phyloP scores from a whole-genome alignment of 2,113 vertebrate genomes.

The Agapornis roseicollis region DNA sequence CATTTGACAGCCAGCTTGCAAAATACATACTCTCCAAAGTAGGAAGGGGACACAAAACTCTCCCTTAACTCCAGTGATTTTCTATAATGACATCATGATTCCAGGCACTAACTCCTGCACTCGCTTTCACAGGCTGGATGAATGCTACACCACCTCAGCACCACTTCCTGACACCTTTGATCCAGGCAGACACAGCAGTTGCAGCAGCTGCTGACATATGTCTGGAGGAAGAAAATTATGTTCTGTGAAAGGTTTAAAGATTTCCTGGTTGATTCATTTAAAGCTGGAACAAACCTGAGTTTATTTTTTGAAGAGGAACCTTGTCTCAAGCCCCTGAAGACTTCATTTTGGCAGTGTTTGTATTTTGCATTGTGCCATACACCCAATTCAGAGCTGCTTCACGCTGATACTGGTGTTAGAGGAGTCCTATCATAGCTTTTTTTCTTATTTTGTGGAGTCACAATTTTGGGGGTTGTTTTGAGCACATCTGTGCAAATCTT shows the following conservation, averaged over 20 bases:
- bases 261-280: background rate
- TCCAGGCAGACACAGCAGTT: slow-evolving; percentile 10
- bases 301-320: background rate
- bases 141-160: fast-evolving
- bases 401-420: background rate
- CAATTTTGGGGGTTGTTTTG: background rate
- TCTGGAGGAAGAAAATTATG: slow-evolving; percentile 12
- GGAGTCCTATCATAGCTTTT: background rate
- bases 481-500: background rate
- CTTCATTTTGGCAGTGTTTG: background rate
- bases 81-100: background rate
- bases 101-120: background rate
- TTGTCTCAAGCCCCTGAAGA: background rate
- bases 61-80: background rate
- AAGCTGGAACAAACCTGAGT: background rate
- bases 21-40: background rate
- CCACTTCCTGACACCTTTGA: background rate
- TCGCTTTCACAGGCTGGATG: background rate
- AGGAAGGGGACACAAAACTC: background rate
- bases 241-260: background rate
- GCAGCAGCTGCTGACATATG: background rate
- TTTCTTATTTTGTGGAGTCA: background rate
- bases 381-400: background rate
- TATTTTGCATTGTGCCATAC: background rate
- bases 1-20: background rate